phyloP scores from a whole-genome alignment of 2,888 invertebrate genomes.

The Pecten maximus region DNA sequence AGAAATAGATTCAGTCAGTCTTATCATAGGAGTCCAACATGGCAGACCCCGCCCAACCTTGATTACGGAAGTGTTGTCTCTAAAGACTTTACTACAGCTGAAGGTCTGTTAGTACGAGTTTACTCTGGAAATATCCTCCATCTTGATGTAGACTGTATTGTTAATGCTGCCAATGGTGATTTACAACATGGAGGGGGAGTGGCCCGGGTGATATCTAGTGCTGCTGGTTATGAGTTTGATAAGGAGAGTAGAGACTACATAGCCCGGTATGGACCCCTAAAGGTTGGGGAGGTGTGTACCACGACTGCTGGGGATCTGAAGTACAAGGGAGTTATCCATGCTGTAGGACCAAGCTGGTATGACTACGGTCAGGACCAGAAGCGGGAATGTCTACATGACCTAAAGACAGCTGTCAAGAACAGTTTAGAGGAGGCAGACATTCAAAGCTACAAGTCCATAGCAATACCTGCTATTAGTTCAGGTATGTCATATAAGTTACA shows the following conservation, averaged over 20 bases:
- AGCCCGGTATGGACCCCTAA: constrained; percentile 39
- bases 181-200: constrained; percentile 51
- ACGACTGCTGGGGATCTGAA: constrained; percentile 59
- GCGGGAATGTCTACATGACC: constrained; percentile 46
- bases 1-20: neutral
- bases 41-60: neutral
- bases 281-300: constrained; percentile 40
- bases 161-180: constrained; percentile 50
- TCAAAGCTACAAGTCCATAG: constrained; percentile 48
- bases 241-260: constrained; percentile 48
- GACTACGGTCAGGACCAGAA: constrained; percentile 48
- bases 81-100: neutral
- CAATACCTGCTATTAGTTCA: constrained; percentile 60
- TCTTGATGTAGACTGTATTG: constrained; percentile 50
- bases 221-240: constrained; percentile 46
- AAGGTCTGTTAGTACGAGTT: constrained; percentile 41
- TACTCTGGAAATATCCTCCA: constrained; percentile 40
- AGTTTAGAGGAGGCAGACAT: constrained; percentile 54
- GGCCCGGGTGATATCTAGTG: constrained; percentile 43
- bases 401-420: constrained; percentile 53
- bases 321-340: constrained; percentile 57
- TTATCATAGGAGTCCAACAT: neutral
- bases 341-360: constrained; percentile 59
- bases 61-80: neutral
- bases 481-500: constrained; percentile 49